Conservation (phyloP, 2,113 vertebrate genomes). For the Amblyopsis rosae region DNA sequence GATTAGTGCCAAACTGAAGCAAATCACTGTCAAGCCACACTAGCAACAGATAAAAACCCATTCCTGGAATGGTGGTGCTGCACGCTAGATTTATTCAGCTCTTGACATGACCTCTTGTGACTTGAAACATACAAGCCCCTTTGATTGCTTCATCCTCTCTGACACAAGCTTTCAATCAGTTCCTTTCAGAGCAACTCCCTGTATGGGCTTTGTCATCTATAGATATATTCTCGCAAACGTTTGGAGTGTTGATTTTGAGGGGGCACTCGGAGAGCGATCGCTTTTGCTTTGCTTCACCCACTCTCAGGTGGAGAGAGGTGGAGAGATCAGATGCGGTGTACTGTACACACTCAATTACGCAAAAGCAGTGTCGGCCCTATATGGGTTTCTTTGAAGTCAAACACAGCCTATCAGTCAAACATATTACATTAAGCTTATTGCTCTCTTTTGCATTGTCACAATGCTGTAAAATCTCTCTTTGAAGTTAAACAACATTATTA, state of each 20-base stretch:
- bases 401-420: constrained; percentile 19
- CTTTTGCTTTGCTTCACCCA: constrained; percentile 41
- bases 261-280: constrained; percentile 46
- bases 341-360: constrained; percentile 30
- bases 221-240: constrained; percentile 55
- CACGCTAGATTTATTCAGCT: constrained; percentile 58
- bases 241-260: constrained; percentile 61
- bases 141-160: constrained; percentile 62
- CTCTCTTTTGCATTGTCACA: neutral
- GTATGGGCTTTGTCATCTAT: constrained; percentile 56
- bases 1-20: constrained; percentile 29
- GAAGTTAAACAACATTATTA: constrained; percentile 16
- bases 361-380: neutral
- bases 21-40: constrained; percentile 33
- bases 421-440: neutral
- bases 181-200: constrained; percentile 61
- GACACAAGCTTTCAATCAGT: constrained; percentile 69
- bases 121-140: constrained; percentile 65
- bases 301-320: constrained; percentile 36
- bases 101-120: constrained; percentile 49
- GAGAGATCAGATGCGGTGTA: constrained; percentile 20
- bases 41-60: constrained; percentile 34
- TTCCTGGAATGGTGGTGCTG: constrained; percentile 44
- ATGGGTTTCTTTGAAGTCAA: neutral
- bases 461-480: neutral